Evolutionary conservation across 2,888 invertebrate genomes (phyloP).

Genomic region (Dexiosoma caninum): DNA sequence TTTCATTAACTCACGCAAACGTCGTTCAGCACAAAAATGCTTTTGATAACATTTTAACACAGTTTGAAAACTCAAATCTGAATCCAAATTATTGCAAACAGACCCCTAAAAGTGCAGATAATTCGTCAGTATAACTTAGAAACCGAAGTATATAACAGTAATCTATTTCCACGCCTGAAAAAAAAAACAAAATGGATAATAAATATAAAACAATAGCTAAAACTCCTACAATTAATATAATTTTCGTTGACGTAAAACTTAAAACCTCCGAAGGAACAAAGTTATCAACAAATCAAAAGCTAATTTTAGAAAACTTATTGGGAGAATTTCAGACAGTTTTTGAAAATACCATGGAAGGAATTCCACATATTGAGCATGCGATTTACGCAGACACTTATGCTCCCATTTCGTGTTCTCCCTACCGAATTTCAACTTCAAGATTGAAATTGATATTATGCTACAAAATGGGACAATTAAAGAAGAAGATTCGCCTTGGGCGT

Average conservation of each 20-base stretch:
- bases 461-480: conserved; percentile 24
- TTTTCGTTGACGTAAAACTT: conserved; percentile 8
- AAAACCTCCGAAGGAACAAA: conserved; percentile 4
- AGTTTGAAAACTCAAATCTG: conserved; percentile 30
- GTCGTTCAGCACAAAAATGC: too few species aligned
- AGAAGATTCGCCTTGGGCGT: conserved; percentile 32
- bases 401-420: conserved; percentile 43
- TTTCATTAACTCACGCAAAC: too few species aligned
- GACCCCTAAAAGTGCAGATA: not conserved
- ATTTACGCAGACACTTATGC: conserved; percentile 32
- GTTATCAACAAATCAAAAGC: not conserved
- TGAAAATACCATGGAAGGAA: conserved; percentile 8
- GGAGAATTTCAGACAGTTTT: not conserved
- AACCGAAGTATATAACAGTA: not conserved
- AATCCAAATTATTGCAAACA: not conserved
- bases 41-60: too few species aligned
- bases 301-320: not conserved
- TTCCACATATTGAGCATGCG: conserved; percentile 26
- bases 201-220: not conserved
- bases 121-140: not conserved
- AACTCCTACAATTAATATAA: not conserved
- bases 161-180: conserved; percentile 32
- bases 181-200: conserved; percentile 1
- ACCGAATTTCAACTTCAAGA: conserved; percentile 32
- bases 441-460: conserved; percentile 5